These are phyloP conservation scores for Cheilosia impressa DNA, from an alignment of 2,888 invertebrate species.

Conservation along the genomic window DNA sequence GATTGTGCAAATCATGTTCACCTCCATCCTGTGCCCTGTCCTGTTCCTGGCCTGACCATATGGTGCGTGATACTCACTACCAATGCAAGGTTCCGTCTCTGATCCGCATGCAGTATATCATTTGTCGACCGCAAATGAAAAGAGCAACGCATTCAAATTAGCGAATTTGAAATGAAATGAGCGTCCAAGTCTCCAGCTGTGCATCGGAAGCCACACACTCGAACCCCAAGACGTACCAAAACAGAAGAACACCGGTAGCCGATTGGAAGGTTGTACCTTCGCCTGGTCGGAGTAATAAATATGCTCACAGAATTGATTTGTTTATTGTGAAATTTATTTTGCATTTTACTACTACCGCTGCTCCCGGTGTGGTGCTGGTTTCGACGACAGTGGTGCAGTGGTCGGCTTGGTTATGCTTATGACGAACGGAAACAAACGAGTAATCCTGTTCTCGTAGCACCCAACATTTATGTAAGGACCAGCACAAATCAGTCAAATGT, in stretches of 20 bases:
- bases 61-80: constrained; percentile 43
- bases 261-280: constrained; percentile 70
- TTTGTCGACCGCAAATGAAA: constrained; percentile 75
- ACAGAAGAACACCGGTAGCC: constrained; percentile 73
- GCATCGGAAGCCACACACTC: constrained; percentile 69
- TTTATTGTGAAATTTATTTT: constrained; percentile 74
- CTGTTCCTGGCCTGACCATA: constrained; percentile 27
- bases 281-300: constrained; percentile 70
- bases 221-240: constrained; percentile 47
- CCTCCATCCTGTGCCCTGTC: constrained; percentile 20
- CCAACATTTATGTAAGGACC: constrained; percentile 48
- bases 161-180: constrained; percentile 73
- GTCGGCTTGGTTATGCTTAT: constrained; percentile 5
- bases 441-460: constrained; percentile 6
- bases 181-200: constrained; percentile 69
- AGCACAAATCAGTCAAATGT: constrained; percentile 66
- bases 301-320: constrained; percentile 74
- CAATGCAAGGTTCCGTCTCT: constrained; percentile 46
- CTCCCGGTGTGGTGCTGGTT: not conserved
- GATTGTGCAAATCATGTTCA: constrained; percentile 67
- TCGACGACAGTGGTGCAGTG: constrained; percentile 10
- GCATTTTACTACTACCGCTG: constrained; percentile 57
- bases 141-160: constrained; percentile 75
- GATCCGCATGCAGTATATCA: constrained; percentile 68
- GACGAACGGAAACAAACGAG: constrained; percentile 7